These are phyloP conservation scores for Argyrosomus regius DNA, from an alignment of 2,797 vertebrate species.

Conservation along the genomic window DNA sequence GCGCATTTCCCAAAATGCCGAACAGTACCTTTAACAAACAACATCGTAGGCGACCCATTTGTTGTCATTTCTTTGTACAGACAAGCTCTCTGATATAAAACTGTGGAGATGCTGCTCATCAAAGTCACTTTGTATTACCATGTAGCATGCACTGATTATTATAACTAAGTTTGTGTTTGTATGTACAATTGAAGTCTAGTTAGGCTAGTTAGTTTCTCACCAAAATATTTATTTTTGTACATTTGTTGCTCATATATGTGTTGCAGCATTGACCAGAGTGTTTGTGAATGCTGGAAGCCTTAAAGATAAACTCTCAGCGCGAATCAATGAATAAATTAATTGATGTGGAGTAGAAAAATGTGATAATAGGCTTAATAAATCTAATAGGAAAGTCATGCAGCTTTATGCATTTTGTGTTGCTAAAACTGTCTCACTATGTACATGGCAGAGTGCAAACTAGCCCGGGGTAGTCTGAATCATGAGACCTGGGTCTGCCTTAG, in stretches of 20 bases:
- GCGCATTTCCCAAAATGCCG: background rate
- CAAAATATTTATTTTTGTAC: slow-evolving; percentile 14
- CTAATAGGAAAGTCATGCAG: slow-evolving; percentile 26
- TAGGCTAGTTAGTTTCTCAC: background rate
- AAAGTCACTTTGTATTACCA: slow-evolving; percentile 11
- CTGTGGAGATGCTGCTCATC: background rate
- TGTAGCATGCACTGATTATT: slow-evolving; percentile 9
- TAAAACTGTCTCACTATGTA: slow-evolving; percentile 26
- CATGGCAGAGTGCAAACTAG: slow-evolving; percentile 31
- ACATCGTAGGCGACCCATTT: slow-evolving; percentile 3
- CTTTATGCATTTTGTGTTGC: slow-evolving; percentile 28
- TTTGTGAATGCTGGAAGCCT: slow-evolving; percentile 50
- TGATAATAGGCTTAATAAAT: slow-evolving; percentile 38
- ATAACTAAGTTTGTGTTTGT: background rate
- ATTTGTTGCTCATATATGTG: slow-evolving; percentile 11
- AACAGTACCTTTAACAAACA: background rate
- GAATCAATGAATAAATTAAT: slow-evolving; percentile 10
- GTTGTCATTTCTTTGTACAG: slow-evolving; percentile 18
- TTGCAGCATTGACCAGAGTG: background rate
- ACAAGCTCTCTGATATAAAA: background rate
- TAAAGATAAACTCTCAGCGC: slow-evolving; percentile 37
- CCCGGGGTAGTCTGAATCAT: slow-evolving; percentile 64
- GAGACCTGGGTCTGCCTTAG: slow-evolving; percentile 64
- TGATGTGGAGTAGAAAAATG: background rate
- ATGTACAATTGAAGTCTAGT: background rate